Percentiles rank a stretch among this genome's conserved stretches.
Conservation (phyloP, 2,888 invertebrate species). For the Autographa gamma region DNA sequence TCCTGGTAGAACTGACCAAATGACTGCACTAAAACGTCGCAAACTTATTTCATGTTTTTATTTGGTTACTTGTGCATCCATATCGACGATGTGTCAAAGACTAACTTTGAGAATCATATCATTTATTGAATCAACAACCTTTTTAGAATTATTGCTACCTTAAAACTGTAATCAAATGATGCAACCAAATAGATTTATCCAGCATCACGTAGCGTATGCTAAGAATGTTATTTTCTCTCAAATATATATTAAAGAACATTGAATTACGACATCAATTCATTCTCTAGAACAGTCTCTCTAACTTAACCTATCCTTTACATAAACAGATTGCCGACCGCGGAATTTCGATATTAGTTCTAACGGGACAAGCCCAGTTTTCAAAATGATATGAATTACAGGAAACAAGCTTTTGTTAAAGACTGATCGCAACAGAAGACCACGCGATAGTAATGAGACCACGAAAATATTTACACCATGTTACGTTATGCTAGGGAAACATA, state of each 20-base stretch:
- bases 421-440: slow-evolving; percentile 43
- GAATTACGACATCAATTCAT: slow-evolving; percentile 48
- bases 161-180: slow-evolving; percentile 8
- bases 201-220: slow-evolving; percentile 29
- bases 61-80: background rate
- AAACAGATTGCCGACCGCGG: background rate
- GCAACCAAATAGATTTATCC: slow-evolving; percentile 16
- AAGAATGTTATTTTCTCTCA: slow-evolving; percentile 44
- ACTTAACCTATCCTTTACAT: background rate
- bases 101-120: background rate
- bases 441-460: slow-evolving; percentile 20
- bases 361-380: slow-evolving; percentile 26
- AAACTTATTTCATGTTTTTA: background rate
- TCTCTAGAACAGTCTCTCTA: slow-evolving; percentile 30
- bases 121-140: background rate
- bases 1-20: too few species aligned
- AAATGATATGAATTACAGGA: slow-evolving; percentile 51
- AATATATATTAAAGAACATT: slow-evolving; percentile 59
- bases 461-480: slow-evolving; percentile 49
- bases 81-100: background rate
- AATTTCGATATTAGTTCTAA: background rate
- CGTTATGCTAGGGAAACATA: slow-evolving; percentile 24
- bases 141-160: background rate
- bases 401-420: slow-evolving; percentile 44
- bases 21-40: background rate